phyloP scores from a whole-genome alignment of 2,113 vertebrate species.

The Phodopus roborovskii region DNA sequence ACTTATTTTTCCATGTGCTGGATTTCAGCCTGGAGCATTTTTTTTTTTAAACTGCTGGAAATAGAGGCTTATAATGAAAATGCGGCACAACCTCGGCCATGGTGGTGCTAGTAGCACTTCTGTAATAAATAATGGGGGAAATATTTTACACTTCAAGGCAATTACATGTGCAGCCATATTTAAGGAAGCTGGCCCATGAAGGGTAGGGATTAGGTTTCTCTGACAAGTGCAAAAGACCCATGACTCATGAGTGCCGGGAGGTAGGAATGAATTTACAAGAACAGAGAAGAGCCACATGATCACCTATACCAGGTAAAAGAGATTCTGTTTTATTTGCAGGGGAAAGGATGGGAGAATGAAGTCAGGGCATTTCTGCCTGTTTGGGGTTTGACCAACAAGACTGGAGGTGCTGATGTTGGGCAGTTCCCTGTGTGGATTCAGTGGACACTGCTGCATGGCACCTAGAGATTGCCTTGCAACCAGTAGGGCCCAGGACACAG shows the following conservation, averaged over 20 bases:
- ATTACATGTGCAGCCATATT: slow-evolving; percentile 89
- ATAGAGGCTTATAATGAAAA: slow-evolving; percentile 86
- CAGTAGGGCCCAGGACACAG: not conserved
- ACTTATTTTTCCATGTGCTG: slow-evolving; percentile 76
- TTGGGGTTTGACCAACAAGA: slow-evolving; percentile 41
- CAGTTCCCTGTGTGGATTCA: slow-evolving; percentile 50
- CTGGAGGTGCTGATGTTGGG: slow-evolving; percentile 39
- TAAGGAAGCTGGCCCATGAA: slow-evolving; percentile 87
- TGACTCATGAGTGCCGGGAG: slow-evolving; percentile 88
- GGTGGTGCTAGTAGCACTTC: slow-evolving; percentile 83
- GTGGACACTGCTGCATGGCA: not conserved
- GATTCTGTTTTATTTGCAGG: slow-evolving; percentile 84
- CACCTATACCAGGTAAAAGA: slow-evolving; percentile 79
- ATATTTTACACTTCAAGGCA: slow-evolving; percentile 90
- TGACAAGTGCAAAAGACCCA: slow-evolving; percentile 88
- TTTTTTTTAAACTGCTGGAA: slow-evolving; percentile 82
- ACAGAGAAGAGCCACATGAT: slow-evolving; percentile 85
- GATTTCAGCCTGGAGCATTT: slow-evolving; percentile 81
- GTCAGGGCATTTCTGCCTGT: slow-evolving; percentile 40
- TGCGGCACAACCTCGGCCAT: slow-evolving; percentile 88
- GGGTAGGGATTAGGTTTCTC: slow-evolving; percentile 87
- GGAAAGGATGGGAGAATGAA: slow-evolving; percentile 57
- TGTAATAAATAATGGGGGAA: slow-evolving; percentile 88
- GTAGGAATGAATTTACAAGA: slow-evolving; percentile 86
- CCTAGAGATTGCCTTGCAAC: not conserved